Base-by-base conservation (phyloP, 2,113 vertebrate species). In the Vombatus ursinus region DNA sequence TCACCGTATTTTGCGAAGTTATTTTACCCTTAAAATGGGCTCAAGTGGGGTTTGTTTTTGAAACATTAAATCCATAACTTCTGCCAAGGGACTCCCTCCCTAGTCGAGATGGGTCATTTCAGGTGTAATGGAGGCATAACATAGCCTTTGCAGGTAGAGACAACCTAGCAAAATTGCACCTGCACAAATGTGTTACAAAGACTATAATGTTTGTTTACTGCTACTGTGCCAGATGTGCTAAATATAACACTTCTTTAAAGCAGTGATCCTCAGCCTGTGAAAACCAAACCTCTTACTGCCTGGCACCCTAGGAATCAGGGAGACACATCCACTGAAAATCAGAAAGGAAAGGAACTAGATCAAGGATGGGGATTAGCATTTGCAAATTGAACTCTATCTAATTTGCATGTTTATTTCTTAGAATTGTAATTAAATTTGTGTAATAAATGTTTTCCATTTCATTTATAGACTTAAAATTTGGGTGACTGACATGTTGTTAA, bases 381-480 rank as follows among this genome's bases (percentile, higher is more conserved):
- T 94, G 97, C 97, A 97, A 96, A 98, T 97, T 97, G 97, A 93
- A 96, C 97, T 96, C 96, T 49, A 89, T 95, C 98, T 97, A 94
- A 98, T 97, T 97, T 98, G 97, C 98, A 98, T 98, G 98, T 97
- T 97, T 97, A 98, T 98, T 97, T 97, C 97, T 96, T 97, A 97
- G 97, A 97, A 97, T 97, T 98, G 96, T 98, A 97, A 98, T 98
- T 98, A 98, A 97, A 98, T 97, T 97, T 98, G 96, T 97, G 98
- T 98, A 98, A 98, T 98, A 98, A 97, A 97, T 98, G 98, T 96
- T 98, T 98, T 97, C 95, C 97, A 97, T 98, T 98, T 97, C 95
- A 98, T 97, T 97, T 97, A 93, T 96, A 97, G 94, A 96, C 96
- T 98, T 97, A 96, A 96, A 97, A 96, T 96, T 97, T 96, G 97